These are phyloP conservation scores for Eulemur rubriventer DNA, from an alignment of 2,797 vertebrate genomes.

Conservation along the genomic window DNA sequence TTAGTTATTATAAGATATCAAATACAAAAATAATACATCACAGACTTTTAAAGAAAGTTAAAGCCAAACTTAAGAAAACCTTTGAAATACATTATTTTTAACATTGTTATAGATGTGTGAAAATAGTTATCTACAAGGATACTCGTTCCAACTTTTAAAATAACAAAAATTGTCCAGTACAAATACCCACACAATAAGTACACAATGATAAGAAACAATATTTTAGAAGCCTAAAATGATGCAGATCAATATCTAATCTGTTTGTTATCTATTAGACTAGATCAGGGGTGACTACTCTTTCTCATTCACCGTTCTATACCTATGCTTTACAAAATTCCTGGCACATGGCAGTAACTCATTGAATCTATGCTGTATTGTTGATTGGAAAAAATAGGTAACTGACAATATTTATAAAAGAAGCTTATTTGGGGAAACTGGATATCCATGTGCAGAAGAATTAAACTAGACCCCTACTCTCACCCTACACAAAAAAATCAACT, in stretches of 20 bases:
- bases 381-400: background rate
- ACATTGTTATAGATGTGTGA: background rate
- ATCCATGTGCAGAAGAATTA: background rate
- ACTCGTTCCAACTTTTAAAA: background rate
- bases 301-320: background rate
- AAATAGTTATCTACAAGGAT: background rate
- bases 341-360: background rate
- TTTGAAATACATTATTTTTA: slow-evolving; percentile 8
- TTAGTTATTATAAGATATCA: background rate
- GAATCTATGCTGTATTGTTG: background rate
- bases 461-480: background rate
- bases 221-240: background rate
- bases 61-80: background rate
- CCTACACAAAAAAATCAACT: background rate
- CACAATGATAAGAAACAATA: background rate
- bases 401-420: background rate
- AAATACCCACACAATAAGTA: background rate
- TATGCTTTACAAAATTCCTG: background rate
- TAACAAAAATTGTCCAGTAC: background rate
- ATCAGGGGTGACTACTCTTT: background rate
- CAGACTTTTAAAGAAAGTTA: background rate
- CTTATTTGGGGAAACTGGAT: background rate
- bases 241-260: background rate
- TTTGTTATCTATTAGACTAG: background rate
- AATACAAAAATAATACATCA: background rate